Percentiles rank a stretch among this genome's conserved stretches.
These are phyloP conservation scores for Papilio dardanus DNA, from an alignment of 1,140 invertebrate species.

Conservation along the genomic window DNA sequence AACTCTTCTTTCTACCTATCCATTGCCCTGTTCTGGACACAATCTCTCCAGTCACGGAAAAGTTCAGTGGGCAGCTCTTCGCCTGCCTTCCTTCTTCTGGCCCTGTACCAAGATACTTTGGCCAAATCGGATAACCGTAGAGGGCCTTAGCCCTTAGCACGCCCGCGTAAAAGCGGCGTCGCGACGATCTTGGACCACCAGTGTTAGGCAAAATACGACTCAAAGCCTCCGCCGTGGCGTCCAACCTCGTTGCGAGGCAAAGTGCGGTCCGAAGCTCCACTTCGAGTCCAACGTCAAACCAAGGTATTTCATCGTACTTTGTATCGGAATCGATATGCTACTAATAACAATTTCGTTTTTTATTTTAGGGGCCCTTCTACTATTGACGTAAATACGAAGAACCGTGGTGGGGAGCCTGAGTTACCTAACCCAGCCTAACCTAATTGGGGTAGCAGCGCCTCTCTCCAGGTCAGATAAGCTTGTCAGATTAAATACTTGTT, in stretches of 20 bases:
- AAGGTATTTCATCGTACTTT: background rate
- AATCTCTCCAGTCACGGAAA: background rate
- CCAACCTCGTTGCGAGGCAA: background rate
- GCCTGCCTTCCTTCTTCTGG: too few relatives aligned
- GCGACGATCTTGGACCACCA: background rate
- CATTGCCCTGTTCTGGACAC: background rate
- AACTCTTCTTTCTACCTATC: background rate
- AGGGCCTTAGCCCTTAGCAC: slow-evolving; percentile 21
- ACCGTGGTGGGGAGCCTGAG: too few relatives aligned
- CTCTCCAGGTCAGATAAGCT: too few relatives aligned
- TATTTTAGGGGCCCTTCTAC: too few relatives aligned
- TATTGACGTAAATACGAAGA: too few relatives aligned
- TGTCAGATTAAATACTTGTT: too few relatives aligned
- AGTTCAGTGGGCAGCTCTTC: too few relatives aligned
- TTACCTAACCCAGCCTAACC: too few relatives aligned
- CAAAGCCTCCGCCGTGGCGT: background rate
- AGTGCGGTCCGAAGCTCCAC: slow-evolving; percentile 27
- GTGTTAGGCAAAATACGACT: slow-evolving; percentile 18
- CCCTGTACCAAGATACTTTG: too few relatives aligned
- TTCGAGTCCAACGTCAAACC: background rate
- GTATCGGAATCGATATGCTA: background rate
- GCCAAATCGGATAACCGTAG: background rate
- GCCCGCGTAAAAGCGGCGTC: background rate
- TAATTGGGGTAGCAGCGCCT: too few relatives aligned
- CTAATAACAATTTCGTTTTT: too few relatives aligned